phyloP scores from a whole-genome alignment of 2,888 invertebrate species.

The Eurytoma adleriae region DNA sequence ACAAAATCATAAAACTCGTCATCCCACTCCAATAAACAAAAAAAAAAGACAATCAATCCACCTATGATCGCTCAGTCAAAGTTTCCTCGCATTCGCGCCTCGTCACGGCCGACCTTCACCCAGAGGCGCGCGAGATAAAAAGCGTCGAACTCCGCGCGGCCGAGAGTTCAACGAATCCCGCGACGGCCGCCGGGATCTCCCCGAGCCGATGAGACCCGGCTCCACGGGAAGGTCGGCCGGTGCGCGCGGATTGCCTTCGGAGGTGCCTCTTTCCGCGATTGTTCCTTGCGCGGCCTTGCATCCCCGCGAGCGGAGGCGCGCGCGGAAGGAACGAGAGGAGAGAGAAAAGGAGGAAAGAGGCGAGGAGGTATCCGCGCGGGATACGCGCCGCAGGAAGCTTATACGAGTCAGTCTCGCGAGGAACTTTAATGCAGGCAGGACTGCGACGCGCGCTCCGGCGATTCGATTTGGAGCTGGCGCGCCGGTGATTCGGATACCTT shows the following conservation, averaged over 20 bases:
- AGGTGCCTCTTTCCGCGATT: not conserved
- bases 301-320: not conserved
- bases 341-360: not conserved
- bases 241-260: conserved; percentile 6
- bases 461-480: not conserved
- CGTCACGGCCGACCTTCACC: conserved; percentile 12
- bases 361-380: not conserved
- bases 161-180: conserved; percentile 9
- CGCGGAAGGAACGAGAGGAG: no score
- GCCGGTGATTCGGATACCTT: not conserved
- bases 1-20: no score
- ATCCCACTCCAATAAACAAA: no score
- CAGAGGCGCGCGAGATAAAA: not conserved
- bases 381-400: not conserved
- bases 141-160: not conserved
- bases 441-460: not conserved
- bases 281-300: not conserved
- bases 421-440: not conserved
- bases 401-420: not conserved
- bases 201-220: not conserved
- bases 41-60: not conserved
- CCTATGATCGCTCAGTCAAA: not conserved
- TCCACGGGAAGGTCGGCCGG: not conserved
- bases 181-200: not conserved
- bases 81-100: not conserved